Base-by-base conservation (phyloP, 2,888 invertebrate species). In the Oxyscelio sp. region DNA sequence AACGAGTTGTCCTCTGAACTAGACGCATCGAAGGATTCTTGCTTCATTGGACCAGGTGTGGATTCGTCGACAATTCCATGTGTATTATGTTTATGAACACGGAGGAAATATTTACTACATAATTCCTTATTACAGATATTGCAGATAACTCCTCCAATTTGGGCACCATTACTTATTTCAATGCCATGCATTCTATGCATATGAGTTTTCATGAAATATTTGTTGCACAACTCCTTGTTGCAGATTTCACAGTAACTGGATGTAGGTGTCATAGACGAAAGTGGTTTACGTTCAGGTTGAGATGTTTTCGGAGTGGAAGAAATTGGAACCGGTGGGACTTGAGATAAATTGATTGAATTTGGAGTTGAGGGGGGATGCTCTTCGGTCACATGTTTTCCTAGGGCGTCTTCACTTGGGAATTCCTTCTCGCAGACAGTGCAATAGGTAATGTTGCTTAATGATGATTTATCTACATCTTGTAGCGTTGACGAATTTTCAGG, bases 201-300 rank as follows among this genome's bases (percentile, higher is more conserved):
- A 95, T 99, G 99, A 0, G 99, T 99, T 94, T 99, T 98, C 97
- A 99, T 98, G 94, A 99, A 99, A 94, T 99, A 99, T 94, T 99
- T 99, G 95, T 99, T 99, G 95, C 99, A 99, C 89, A 99, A 95
- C 95, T 99, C 99, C 94, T 99, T 99, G 95, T 99, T 99, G 95
- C 99, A 99, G 86, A 99, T 98, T 94, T 99, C 99, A 94, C 99
- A 99, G 94, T 98, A 98, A 92, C 98, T 98, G 84, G 97, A 97
- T 1, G 97, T 96, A 0, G 97, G 96, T 0, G 96, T 96, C 80
- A 96, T 85, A n/a, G n/a, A n/a, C n/a, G n/a, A n/a, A n/a, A n/a
- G n/a, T n/a, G n/a, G n/a, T n/a, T n/a, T n/a, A n/a, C n/a, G n/a
- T n/a, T n/a, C n/a, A n/a, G n/a, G n/a, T n/a, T n/a, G n/a, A n/a